Evolutionary conservation across 2,113 vertebrate species (phyloP), one percentile per base, ranked within the genome.

Genomic region (Struthio camelus): DNA sequence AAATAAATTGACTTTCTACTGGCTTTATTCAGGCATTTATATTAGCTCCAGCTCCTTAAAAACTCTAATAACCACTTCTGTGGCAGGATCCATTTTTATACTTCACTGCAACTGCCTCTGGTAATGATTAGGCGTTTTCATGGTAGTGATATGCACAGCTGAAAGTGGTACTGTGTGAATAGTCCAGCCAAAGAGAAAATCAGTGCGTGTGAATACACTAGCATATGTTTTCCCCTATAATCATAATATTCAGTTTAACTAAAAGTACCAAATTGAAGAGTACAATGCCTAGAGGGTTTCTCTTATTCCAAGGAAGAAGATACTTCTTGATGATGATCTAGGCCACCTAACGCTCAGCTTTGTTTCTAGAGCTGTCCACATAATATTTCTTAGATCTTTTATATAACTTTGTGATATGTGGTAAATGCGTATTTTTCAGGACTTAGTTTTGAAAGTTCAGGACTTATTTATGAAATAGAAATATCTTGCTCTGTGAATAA

Each of bases 31-130:
- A 54, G 67, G 38, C 24, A 65, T 75, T 94, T 88, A 1, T 59
- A 79, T 89, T 87, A 86, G 22, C 30, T 83, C 19, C 14, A 80
- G 53, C 66, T 83, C 59, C n/a, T 89, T 87, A 82, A 79, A 94
- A 51, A 38, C 36, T 54, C 27, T 80, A 94, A 61, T 54, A 92
- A 78, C 70, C 0, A 70, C 50, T 92, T 93, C 15, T 69, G 13
- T 79, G 17, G 17, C 22, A 72, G 81, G 46, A 90, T 90, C 16
- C 13, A 54, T 90, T 93, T 96, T 67, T 92, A 56, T 81, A 58
- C 44, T 81, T 40, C 34, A 27, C 42, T 90, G 56, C n/a, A 76
- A 8, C 18, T 61, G 44, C 77, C 72, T 91, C 42, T 96, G 50
- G 72, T 91, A 79, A 76, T 69, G 70, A 77, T 89, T 77, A 79